These are phyloP conservation scores for Glaucidium brasilianum DNA, from an alignment of 2,113 vertebrate genomes.

Conservation along the genomic window DNA sequence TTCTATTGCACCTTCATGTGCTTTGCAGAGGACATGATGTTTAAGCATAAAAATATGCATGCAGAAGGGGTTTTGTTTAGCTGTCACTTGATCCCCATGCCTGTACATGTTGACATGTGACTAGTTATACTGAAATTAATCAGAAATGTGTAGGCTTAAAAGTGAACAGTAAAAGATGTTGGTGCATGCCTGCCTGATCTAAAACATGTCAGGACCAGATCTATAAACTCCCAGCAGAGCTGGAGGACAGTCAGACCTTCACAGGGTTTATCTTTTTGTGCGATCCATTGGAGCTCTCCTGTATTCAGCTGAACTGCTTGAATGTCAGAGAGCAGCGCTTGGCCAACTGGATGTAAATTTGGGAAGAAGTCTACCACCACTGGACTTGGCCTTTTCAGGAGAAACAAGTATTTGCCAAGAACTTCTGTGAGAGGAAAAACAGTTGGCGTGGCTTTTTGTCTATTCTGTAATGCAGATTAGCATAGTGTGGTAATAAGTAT, in stretches of 20 bases:
- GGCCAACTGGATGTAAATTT: background rate
- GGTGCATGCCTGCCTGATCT: background rate
- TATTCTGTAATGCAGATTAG: background rate
- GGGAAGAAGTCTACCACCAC: background rate
- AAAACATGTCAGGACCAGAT: background rate
- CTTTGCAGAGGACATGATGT: background rate
- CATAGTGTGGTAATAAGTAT: background rate
- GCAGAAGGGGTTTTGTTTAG: background rate
- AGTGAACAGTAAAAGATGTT: background rate
- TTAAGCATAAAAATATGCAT: background rate
- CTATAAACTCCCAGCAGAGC: background rate
- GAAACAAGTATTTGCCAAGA: background rate
- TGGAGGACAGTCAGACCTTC: background rate
- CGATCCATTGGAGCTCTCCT: background rate
- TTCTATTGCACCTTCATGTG: background rate
- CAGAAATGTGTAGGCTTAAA: background rate
- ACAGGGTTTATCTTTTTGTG: background rate
- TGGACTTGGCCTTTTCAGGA: background rate
- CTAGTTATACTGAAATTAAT: background rate
- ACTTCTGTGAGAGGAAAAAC: background rate
- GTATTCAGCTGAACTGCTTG: background rate
- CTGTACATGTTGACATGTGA: background rate
- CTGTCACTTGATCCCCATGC: background rate
- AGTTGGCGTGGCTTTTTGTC: background rate
- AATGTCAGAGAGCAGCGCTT: background rate